Conservation (phyloP, 2,797 vertebrate genomes). For the Sebastes taczanowskii region DNA sequence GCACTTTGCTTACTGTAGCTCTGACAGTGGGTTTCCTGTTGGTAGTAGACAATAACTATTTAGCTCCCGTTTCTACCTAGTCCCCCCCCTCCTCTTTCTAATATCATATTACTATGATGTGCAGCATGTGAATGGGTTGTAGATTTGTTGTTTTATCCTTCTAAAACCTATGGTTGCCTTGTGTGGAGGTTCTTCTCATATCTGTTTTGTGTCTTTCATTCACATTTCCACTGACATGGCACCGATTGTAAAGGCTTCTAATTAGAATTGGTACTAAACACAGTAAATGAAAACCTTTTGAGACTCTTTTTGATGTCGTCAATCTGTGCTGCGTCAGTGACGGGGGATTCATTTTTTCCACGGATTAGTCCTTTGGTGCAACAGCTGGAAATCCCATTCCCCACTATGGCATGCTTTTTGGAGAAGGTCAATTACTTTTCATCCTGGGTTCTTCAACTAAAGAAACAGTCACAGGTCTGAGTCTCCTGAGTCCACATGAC, state of each 20-base stretch:
- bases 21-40: constrained; percentile 68
- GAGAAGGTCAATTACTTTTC: not conserved
- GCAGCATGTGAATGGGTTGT: constrained; percentile 37
- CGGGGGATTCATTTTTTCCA: not conserved
- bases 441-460: constrained; percentile 17
- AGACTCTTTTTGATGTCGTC: not conserved
- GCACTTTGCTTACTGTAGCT: not conserved
- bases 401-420: constrained; percentile 34
- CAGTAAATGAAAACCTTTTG: not conserved
- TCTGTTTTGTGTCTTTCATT: not conserved
- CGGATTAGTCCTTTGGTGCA: not conserved
- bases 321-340: constrained; percentile 39
- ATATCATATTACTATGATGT: constrained; percentile 9
- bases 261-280: too few relatives aligned
- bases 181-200: not conserved
- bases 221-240: constrained; percentile 13
- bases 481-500: not conserved
- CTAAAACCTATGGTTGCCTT: not conserved
- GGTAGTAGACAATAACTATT: constrained; percentile 32
- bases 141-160: not conserved
- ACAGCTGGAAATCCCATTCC: constrained; percentile 20
- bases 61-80: constrained; percentile 13
- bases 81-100: not conserved
- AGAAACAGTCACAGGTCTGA: not conserved
- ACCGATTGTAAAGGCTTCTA: constrained; percentile 12